Conservation (phyloP, 1,140 invertebrate genomes). For the Rhagoletis pomonella region DNA sequence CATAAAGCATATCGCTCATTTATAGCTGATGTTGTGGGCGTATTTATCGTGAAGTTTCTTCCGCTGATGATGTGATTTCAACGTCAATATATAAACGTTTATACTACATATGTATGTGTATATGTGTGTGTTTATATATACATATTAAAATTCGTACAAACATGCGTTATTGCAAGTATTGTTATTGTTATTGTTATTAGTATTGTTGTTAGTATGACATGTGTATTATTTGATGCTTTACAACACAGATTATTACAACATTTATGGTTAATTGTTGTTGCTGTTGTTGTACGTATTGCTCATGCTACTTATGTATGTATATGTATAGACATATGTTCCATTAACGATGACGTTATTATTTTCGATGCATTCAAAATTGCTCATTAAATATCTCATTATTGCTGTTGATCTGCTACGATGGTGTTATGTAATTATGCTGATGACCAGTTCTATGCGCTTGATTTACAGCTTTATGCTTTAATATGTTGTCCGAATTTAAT, state of each 20-base stretch:
- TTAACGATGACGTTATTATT: conserved; percentile 27
- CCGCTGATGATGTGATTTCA: conserved; percentile 49
- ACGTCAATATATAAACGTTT: neutral
- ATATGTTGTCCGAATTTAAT: neutral
- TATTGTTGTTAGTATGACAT: neutral
- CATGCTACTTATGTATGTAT: neutral
- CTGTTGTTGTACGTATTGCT: neutral
- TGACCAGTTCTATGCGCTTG: neutral
- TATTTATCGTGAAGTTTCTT: conserved; percentile 32
- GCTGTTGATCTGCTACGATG: neutral
- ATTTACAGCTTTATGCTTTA: neutral
- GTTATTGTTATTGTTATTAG: neutral
- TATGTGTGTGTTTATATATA: neutral
- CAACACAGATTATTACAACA: neutral
- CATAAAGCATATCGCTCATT: conserved; percentile 4
- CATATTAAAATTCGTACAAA: neutral
- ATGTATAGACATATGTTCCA: neutral
- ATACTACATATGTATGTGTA: neutral
- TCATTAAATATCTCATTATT: neutral
- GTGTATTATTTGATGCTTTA: neutral
- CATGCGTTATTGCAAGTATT: neutral
- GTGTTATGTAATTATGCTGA: conserved; percentile 14
- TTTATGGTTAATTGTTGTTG: neutral
- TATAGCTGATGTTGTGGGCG: conserved; percentile 29
- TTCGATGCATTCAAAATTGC: neutral